phyloP scores from a whole-genome alignment of 2,797 vertebrate genomes.

The Sebastes goodei region DNA sequence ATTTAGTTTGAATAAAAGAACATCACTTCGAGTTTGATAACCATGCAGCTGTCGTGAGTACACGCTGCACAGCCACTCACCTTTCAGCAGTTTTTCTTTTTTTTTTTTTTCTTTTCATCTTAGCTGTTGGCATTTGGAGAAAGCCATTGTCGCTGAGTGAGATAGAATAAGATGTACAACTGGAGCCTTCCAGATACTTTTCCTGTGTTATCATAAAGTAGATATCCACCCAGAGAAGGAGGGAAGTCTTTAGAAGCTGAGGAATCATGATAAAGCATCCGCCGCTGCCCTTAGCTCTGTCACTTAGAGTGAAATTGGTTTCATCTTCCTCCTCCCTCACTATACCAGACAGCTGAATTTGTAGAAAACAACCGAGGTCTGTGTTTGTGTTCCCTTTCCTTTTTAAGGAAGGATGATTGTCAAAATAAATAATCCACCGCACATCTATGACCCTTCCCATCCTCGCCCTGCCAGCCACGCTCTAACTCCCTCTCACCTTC shows the following conservation, averaged over 20 bases:
- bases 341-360: not conserved
- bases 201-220: slow-evolving; percentile 36
- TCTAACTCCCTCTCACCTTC: slow-evolving; percentile 2
- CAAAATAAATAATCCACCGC: not conserved
- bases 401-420: not conserved
- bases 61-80: slow-evolving; percentile 4
- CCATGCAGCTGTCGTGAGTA: slow-evolving; percentile 6
- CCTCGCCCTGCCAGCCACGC: not conserved
- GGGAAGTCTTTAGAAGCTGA: slow-evolving; percentile 11
- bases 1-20: slow-evolving; percentile 40
- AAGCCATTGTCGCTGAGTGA: slow-evolving; percentile 36
- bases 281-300: slow-evolving; percentile 11
- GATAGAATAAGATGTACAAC: slow-evolving; percentile 44
- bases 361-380: not conserved
- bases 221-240: slow-evolving; percentile 14
- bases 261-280: slow-evolving; percentile 20
- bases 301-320: not conserved
- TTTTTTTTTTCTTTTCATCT: not conserved
- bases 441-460: not conserved
- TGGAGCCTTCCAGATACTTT: slow-evolving; percentile 32
- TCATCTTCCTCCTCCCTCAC: not conserved
- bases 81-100: not conserved
- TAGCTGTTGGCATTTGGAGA: slow-evolving; percentile 39
- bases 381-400: not conserved
- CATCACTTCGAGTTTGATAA: slow-evolving; percentile 44